A percentile compares a stretch with the other conserved stretches of the same genome.
Conservation (phyloP, 2,797 vertebrate species). For the Pitangus sulphuratus region DNA sequence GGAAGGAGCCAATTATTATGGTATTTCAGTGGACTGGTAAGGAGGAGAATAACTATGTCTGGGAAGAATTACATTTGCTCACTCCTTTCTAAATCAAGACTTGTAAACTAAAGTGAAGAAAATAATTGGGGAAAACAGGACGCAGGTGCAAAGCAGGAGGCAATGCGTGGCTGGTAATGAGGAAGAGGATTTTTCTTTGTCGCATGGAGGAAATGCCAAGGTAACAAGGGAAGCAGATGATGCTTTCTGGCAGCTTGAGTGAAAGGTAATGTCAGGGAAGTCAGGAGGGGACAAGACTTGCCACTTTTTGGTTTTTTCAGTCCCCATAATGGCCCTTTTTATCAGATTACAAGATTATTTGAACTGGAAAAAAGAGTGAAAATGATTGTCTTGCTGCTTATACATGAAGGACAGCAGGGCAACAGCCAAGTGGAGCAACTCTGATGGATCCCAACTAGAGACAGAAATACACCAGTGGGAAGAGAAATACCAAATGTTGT, state of each 20-base stretch:
- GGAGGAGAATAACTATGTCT: not conserved
- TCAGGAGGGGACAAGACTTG: not conserved
- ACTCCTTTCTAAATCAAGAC: slow-evolving; percentile 13
- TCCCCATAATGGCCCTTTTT: not conserved
- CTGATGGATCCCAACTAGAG: not conserved
- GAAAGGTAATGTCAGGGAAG: slow-evolving; percentile 47
- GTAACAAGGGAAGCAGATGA: slow-evolving; percentile 48
- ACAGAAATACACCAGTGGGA: not conserved
- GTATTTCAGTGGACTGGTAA: not conserved
- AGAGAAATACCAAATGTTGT: not conserved
- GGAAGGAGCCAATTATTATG: not conserved
- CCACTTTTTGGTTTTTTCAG: slow-evolving; percentile 1
- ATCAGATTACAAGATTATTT: not conserved
- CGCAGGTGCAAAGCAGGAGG: slow-evolving; percentile 45
- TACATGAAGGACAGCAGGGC: not conserved
- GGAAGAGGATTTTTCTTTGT: slow-evolving; percentile 50
- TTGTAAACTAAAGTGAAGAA: slow-evolving; percentile 13
- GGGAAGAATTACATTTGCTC: not conserved
- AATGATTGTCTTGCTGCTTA: not conserved
- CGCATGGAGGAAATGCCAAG: not conserved
- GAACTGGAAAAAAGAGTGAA: not conserved
- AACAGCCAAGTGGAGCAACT: not conserved
- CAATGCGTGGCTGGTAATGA: not conserved
- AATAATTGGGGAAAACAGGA: not conserved
- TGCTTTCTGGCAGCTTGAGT: slow-evolving; percentile 39